Evolutionary conservation across 1,140 invertebrate genomes (phyloP).

Genomic region (Drosophila burlai): DNA sequence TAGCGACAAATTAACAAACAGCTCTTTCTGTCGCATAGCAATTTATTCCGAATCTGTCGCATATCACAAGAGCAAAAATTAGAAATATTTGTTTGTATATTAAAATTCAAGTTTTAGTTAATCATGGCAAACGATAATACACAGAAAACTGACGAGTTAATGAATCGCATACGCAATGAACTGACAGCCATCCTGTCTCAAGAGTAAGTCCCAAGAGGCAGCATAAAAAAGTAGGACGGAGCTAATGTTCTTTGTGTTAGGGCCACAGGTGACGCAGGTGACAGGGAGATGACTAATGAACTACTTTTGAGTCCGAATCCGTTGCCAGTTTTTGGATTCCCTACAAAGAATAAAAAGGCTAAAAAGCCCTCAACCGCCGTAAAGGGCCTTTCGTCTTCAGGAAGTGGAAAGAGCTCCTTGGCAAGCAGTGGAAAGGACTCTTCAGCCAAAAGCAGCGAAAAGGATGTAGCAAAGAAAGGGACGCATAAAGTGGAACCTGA

Average conservation of each 20-base stretch:
- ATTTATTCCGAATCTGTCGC: not conserved
- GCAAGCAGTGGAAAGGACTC: constrained; percentile 39
- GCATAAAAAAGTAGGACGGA: not conserved
- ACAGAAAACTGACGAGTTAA: constrained; percentile 56
- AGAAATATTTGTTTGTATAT: constrained; percentile 1
- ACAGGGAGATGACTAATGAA: constrained; percentile 42
- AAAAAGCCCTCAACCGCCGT: constrained; percentile 7
- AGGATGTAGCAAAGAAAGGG: not conserved
- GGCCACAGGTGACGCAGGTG: constrained; percentile 26
- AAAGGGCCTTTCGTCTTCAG: constrained; percentile 11
- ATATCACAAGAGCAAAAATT: not conserved
- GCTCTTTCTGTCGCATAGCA: too few species aligned
- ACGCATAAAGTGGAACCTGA: not conserved
- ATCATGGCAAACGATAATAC: constrained; percentile 43
- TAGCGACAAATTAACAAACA: constrained; percentile 55
- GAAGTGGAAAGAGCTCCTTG: not conserved
- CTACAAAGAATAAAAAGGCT: not conserved
- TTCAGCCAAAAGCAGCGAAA: constrained; percentile 16
- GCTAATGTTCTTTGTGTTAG: constrained; percentile 15
- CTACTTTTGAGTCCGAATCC: constrained; percentile 56
- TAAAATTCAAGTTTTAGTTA: constrained; percentile 45
- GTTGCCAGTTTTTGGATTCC: constrained; percentile 24
- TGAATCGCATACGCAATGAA: constrained; percentile 66
- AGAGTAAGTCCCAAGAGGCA: constrained; percentile 40
- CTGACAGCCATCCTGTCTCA: constrained; percentile 65